Evolutionary conservation across 2,888 invertebrate genomes (phyloP).

Genomic region (Uropetala carovei): DNA sequence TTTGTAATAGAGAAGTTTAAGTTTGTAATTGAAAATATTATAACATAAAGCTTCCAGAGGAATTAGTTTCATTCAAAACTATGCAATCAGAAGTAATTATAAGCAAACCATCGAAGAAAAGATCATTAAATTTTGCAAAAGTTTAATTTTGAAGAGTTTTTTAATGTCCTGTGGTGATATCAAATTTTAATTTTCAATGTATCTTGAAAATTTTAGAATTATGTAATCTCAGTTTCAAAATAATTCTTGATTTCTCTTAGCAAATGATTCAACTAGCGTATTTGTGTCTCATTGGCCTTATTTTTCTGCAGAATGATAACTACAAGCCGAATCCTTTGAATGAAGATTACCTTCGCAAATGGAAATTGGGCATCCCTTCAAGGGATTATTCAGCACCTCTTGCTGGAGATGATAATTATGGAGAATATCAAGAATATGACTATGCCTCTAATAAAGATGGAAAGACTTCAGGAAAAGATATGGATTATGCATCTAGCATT

Average conservation of each 20-base stretch:
- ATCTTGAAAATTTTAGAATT: not conserved
- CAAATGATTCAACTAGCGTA: not conserved
- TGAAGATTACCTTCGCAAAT: slow-evolving; percentile 38
- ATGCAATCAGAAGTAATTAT: too few species aligned
- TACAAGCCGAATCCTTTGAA: slow-evolving; percentile 11
- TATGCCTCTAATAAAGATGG: slow-evolving; percentile 40
- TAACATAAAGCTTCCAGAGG: too few species aligned
- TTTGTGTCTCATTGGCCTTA: too few species aligned
- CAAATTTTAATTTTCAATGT: not conserved
- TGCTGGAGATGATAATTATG: slow-evolving; percentile 13
- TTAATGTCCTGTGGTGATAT: not conserved
- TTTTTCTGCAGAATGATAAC: slow-evolving; percentile 18
- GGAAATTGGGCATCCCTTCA: slow-evolving; percentile 9
- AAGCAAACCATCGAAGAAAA: too few species aligned
- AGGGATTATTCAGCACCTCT: slow-evolving; percentile 48
- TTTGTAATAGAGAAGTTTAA: not conserved
- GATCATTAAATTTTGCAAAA: too few species aligned
- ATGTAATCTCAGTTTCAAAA: not conserved
- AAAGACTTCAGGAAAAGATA: slow-evolving; percentile 22
- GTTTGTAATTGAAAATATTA: not conserved
- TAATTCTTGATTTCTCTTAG: not conserved
- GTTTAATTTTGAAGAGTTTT: not conserved
- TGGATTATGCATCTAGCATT: slow-evolving; percentile 18
- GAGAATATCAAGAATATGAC: slow-evolving; percentile 27
- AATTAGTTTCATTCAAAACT: too few species aligned